Evolutionary conservation across 2,113 vertebrate species (phyloP), one percentile per base, ranked within the genome.

Genomic region (Pangasianodon hypophthalmus): DNA sequence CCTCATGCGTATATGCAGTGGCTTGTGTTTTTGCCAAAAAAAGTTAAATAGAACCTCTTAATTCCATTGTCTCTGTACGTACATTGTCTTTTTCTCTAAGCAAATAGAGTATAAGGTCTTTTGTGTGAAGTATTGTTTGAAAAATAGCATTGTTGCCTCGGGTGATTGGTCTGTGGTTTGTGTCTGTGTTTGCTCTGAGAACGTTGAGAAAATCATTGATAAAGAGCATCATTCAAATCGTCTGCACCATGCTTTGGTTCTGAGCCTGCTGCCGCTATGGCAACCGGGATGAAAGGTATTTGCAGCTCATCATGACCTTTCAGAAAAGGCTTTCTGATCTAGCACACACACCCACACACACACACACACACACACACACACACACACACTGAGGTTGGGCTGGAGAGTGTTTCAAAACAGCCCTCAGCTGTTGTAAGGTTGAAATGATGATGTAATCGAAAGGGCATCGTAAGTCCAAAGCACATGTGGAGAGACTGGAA

Each of bases 231-330:
- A 18, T 41, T 85, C 16, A 79, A 37, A 71, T 56, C 58, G 6
- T 90, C 86, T 50, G 16, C 24, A 24, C 44, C 60, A 62, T 37
- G 46, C 26, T 77, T 86, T 52, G 71, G 14, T 71, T 77, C 64
- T 75, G 75, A 88, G 48, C 29, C 71, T 46, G 44, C 32, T 81
- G 84, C 37, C 46, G 26, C 90, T 83, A 88, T 91, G 84, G 93
- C 89, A 90, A 91, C 90, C 16, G 13, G 46, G 83, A 92, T 89
- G 56, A 89, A 91, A 91, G 88, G 82, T 77, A 64, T 88, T 64
- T 84, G n/a, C 77, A 46, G n/a, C 29, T 77, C 71, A 82, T 60
- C 13, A 11, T 85, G 83, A 80, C 90, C 93, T 91, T 92, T 93
- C 52, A 87, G 85, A n/a, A 54, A 71, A 80, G 67, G 44, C 64